Evolutionary conservation across 2,888 invertebrate species (phyloP), one percentile per base, ranked within the genome.

Genomic region (Leptodirus hochenwartii): DNA sequence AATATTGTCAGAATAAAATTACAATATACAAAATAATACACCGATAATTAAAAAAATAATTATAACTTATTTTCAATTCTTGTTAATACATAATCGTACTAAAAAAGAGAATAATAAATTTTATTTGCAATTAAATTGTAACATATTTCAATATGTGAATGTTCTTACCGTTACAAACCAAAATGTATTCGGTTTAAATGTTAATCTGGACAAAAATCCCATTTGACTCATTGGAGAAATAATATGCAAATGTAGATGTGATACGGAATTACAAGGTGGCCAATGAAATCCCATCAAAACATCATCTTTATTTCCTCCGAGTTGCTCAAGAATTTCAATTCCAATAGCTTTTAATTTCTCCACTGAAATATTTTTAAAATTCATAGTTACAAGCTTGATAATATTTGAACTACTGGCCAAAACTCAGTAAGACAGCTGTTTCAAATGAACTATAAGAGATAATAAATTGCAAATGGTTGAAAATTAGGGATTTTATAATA

Each of bases 161-260:
- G n/a, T n/a, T n/a, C n/a, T n/a, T 61, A 87, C 85, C 35, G 75
- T 66, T 36, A 75, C 75, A 61, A 87, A 88, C 85, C 87, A 88
- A 43, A 64, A 70, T 0, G 76, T 69, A 34, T 73, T 61, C n/a
- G 71, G 69, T 46, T 56, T 69, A 45, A 82, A 90, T 37, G 82
- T 64, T 35, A 67, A 41, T 31, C 65, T 59, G 4, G 64, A 57
- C 1, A 77, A 35, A 9, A 71, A 63, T 0, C 69, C 62, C 77
- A 91, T 82, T 35, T 72, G 64, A 0, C 69, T 67, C 10, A 65
- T 64, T 0, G 90, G 87, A 1, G 78, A 72, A 30, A 91, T 88
- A 0, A 74, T 68, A 45, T 93, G 91, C 32, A 91, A 58, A 51
- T 91, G 91, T 4, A 87, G 57, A 54, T 91, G 91, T 26, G 58